Evolutionary conservation across 2,113 vertebrate genomes (phyloP).

Genomic region (Fregata magnificens): DNA sequence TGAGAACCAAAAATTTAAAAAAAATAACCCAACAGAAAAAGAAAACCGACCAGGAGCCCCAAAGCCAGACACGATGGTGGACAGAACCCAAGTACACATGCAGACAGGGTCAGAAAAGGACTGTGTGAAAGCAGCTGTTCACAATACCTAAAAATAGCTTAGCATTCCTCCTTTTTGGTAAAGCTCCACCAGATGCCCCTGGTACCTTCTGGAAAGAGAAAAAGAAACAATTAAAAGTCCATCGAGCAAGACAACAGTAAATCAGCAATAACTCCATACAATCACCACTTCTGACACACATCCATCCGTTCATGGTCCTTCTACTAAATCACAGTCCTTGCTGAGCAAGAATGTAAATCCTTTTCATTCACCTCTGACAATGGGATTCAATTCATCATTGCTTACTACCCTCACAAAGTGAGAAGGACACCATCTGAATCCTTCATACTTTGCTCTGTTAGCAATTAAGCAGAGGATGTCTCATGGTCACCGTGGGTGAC

Average conservation of each 20-base stretch:
- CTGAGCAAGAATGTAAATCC: not conserved
- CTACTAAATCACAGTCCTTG: not conserved
- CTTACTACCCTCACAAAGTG: not conserved
- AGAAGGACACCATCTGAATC: not conserved
- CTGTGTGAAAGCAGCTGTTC: slow-evolving; percentile 36
- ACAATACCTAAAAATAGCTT: slow-evolving; percentile 92
- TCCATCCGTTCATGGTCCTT: not conserved
- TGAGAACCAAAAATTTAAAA: not conserved
- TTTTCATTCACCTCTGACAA: not conserved
- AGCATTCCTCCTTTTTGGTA: slow-evolving; percentile 89
- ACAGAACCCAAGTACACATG: not conserved
- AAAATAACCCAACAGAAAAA: not conserved
- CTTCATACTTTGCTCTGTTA: not conserved
- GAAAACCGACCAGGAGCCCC: not conserved
- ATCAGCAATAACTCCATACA: not conserved
- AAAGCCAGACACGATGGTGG: slow-evolving; percentile 1
- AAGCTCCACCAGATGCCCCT: slow-evolving; percentile 91
- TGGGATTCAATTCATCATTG: not conserved
- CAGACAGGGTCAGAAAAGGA: slow-evolving; percentile 40
- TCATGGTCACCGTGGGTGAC: not conserved
- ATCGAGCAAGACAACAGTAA: not conserved
- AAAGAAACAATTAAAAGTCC: slow-evolving; percentile 64
- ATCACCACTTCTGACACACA: not conserved
- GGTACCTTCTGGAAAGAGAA: slow-evolving; percentile 87
- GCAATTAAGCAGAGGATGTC: not conserved